phyloP scores from a whole-genome alignment of 2,888 invertebrate genomes.

The Lydus trimaculatus region DNA sequence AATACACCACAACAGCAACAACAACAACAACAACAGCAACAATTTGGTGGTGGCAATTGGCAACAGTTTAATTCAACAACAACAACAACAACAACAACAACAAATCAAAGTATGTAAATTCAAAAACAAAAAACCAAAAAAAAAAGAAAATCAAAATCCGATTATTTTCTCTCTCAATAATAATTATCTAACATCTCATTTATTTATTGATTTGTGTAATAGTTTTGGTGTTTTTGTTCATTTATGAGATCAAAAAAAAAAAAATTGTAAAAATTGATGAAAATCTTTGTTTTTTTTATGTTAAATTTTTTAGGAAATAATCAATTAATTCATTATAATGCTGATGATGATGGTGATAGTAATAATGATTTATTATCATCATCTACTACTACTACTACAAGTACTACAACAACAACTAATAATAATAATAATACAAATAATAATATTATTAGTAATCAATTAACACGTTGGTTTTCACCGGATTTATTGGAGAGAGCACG shows the following conservation, averaged over 20 bases:
- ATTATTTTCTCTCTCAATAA: background rate
- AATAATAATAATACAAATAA: no score
- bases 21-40: conserved; percentile 38
- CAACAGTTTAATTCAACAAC: conserved; percentile 44
- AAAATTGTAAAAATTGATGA: background rate
- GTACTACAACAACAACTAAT: no score
- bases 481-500: conserved; percentile 82
- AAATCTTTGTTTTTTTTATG: background rate
- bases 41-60: conserved; percentile 25
- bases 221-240: background rate
- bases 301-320: conserved; percentile 8
- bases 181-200: background rate
- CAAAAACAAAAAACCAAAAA: background rate
- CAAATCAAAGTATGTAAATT: conserved; percentile 41
- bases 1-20: conserved; percentile 51
- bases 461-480: conserved; percentile 87
- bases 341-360: conserved; percentile 5
- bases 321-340: conserved; percentile 4
- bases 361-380: conserved; percentile 1
- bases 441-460: conserved; percentile 70
- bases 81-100: conserved; percentile 38
- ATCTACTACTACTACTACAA: background rate
- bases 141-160: background rate
- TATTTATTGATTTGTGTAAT: background rate
- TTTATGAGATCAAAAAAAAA: background rate